Evolutionary conservation across 1,140 invertebrate genomes (phyloP).

Genomic region (Magallana gigas): DNA sequence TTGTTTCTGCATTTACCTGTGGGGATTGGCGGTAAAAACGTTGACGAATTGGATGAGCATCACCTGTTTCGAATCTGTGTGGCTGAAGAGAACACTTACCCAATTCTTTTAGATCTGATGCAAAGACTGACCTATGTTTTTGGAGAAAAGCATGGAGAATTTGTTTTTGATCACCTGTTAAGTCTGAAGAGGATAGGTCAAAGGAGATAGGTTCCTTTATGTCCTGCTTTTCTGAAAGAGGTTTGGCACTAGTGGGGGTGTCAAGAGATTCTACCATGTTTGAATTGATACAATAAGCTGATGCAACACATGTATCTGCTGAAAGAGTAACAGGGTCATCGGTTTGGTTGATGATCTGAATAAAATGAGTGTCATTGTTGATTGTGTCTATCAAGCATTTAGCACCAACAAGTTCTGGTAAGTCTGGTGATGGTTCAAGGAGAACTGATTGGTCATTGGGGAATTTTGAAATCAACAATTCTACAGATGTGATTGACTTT

Average conservation of each 20-base stretch:
- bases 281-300: conserved; percentile 6
- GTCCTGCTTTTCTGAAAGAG: no score
- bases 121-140: conserved; percentile 43
- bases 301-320: conserved; percentile 36
- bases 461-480: conserved; percentile 17
- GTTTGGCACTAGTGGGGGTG: not conserved
- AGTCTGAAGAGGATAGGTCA: conserved; percentile 43
- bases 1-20: conserved; percentile 25
- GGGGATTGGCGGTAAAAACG: conserved; percentile 44
- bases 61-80: conserved; percentile 49
- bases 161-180: conserved; percentile 39
- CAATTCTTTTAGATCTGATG: conserved; percentile 46
- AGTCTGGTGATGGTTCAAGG: no score
- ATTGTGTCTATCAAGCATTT: no score
- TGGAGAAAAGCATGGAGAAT: conserved; percentile 13
- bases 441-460: not conserved
- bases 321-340: conserved; percentile 36
- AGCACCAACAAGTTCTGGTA: no score
- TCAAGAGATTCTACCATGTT: conserved; percentile 22
- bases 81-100: conserved; percentile 35
- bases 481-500: not conserved
- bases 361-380: no score
- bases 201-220: conserved; percentile 20
- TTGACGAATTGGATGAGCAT: conserved; percentile 38
- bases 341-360: conserved; percentile 48